Percentiles rank a stretch among this genome's conserved stretches.
Conservation (phyloP, 1,140 invertebrate species). For the Bombus pyrosoma region DNA sequence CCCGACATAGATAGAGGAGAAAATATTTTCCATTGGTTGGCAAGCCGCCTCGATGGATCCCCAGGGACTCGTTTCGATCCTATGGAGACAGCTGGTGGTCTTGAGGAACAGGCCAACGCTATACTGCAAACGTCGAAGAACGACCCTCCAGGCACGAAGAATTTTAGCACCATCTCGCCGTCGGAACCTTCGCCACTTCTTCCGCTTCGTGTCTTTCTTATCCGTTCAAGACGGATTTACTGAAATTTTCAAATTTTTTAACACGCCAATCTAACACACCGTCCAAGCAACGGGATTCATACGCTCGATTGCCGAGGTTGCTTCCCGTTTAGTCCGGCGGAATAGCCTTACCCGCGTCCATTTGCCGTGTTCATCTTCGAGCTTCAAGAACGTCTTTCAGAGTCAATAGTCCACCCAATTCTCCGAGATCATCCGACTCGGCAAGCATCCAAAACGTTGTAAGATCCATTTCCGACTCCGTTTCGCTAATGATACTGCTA, state of each 20-base stretch:
- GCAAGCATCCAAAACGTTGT: background rate
- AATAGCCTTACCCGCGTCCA: constrained; percentile 37
- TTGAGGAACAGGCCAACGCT: background rate
- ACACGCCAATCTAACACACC: constrained; percentile 74
- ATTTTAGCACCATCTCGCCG: constrained; percentile 64
- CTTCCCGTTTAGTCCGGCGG: constrained; percentile 40
- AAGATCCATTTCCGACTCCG: too few species aligned
- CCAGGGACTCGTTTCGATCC: constrained; percentile 28
- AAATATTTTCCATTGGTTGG: constrained; percentile 38
- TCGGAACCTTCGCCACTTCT: background rate
- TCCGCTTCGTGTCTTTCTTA: background rate
- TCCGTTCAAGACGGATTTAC: constrained; percentile 8
- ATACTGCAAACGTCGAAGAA: constrained; percentile 32
- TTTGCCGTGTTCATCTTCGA: background rate
- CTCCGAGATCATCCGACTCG: constrained; percentile 41
- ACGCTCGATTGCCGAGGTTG: constrained; percentile 40
- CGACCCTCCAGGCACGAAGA: constrained; percentile 60
- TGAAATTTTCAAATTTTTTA: constrained; percentile 75
- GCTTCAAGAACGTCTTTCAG: too few species aligned
- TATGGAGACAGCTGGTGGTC: background rate
- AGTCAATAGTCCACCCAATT: too few species aligned
- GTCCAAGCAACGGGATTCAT: constrained; percentile 12
- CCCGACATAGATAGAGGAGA: constrained; percentile 13
- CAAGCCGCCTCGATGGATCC: constrained; percentile 2
- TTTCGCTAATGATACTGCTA: too few species aligned